Evolutionary conservation across 2,888 invertebrate species (phyloP).

Genomic region (Nasonovia ribisnigri): DNA sequence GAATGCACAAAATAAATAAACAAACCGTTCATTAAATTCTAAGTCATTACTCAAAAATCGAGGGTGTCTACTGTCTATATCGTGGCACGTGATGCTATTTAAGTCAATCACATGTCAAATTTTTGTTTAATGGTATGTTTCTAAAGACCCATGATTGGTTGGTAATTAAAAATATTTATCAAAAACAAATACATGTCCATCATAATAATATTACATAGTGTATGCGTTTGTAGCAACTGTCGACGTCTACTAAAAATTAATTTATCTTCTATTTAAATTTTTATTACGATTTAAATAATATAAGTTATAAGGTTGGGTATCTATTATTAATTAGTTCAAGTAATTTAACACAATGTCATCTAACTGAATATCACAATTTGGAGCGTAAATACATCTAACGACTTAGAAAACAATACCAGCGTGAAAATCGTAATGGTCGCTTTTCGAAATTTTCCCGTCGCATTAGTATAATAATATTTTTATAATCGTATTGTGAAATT

Average conservation of each 20-base stretch:
- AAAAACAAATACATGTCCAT: neutral
- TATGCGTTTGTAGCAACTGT: too few species aligned
- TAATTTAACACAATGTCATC: neutral
- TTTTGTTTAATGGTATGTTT: too few species aligned
- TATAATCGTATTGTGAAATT: neutral
- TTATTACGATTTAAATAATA: neutral
- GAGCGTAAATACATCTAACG: neutral
- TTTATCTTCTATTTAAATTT: neutral
- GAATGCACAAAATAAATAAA: neutral
- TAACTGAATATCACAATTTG: neutral
- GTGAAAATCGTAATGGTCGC: neutral
- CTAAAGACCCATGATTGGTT: neutral
- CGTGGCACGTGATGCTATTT: neutral
- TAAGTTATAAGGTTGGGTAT: neutral
- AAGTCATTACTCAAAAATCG: neutral
- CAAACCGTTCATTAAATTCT: neutral
- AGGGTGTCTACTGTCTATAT: neutral
- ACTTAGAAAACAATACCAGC: neutral
- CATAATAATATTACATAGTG: neutral
- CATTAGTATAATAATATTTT: neutral
- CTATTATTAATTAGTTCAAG: neutral
- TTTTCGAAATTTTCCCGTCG: neutral
- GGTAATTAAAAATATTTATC: neutral
- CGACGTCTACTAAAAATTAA: neutral
- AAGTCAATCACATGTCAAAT: neutral